Base-by-base conservation (phyloP, 35 echinoderm and acorn worm genomes). In the Amphiura filiformis region DNA sequence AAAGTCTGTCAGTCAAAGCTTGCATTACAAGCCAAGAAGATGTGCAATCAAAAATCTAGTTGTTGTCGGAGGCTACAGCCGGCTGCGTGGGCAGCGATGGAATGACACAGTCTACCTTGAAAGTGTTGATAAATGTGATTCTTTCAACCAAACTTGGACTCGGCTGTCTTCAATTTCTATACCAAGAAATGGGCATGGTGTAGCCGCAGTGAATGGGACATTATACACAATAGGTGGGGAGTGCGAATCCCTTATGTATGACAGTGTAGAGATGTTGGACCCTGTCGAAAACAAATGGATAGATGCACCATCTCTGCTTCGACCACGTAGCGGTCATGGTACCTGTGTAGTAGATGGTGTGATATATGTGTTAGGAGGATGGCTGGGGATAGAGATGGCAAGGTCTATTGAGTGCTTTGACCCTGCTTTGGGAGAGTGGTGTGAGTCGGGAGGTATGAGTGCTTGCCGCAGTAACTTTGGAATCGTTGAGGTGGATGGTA, bases 361-460 rank as follows among this genome's bases (percentile, higher is more conserved):
- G n/a, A 97, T 97, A 33, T 97, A 89, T 86, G 89, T 91, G 0
- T 86, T 97, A 78, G 95, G 95, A 34, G 95, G 95, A 1, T 91
- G 81, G 28, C 81, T 94, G 12, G 95, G 95, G 39, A 82, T 84
- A 41, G 91, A 97, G 75, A 90, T 97, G 40, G 81, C 84, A 40
- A 79, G 87, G 17, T 88, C 44, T 65, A 93, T 97, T 32, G 92
- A 94, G 38, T 87, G 86, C 12, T 90, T 84, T 44, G 92, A 91
- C 76, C 91, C 89, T 13, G 92, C 91, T 32, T 70, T 84, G 47
- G 89, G 88, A 33, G 34, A 76, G 31, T 97, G 95, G 95, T 79
- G 18, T 22, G 39, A 88, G 34, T 33, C 75, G 77, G 95, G 86
- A 5, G 88, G 56, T 22, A 93, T 97, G 88, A 39, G 84, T 23